phyloP scores from a whole-genome alignment of 2,113 vertebrate genomes.

The Corydoras sp. region DNA sequence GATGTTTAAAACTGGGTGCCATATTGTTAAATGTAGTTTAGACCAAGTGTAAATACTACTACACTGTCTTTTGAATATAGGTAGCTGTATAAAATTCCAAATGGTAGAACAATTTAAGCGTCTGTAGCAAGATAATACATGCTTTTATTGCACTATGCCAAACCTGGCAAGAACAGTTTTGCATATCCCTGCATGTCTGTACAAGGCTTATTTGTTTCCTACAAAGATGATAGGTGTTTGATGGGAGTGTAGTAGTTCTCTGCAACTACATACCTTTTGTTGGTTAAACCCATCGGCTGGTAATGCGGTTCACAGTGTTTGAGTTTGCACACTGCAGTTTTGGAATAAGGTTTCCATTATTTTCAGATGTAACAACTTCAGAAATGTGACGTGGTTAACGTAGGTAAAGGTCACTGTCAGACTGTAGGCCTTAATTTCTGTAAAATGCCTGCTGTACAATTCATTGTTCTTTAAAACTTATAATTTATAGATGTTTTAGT shows the following conservation, averaged over 20 bases:
- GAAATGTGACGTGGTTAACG: no score
- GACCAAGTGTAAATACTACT: no score
- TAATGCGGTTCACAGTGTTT: no score
- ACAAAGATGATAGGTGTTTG: not conserved
- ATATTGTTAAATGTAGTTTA: not conserved
- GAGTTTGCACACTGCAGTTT: not conserved
- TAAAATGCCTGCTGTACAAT: not conserved
- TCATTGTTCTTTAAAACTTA: not conserved
- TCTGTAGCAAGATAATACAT: not conserved
- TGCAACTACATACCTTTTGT: no score
- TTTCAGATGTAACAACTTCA: not conserved
- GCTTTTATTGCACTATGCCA: slow-evolving; percentile 7
- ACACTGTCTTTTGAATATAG: not conserved
- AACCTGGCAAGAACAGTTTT: not conserved
- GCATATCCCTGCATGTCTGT: not conserved
- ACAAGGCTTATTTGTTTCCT: not conserved
- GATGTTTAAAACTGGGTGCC: not conserved
- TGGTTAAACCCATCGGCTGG: no score
- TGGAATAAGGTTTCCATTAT: not conserved
- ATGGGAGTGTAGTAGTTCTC: not conserved
- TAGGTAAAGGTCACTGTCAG: not conserved
- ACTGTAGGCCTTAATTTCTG: no score
- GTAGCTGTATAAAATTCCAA: not conserved
- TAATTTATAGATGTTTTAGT: not conserved
- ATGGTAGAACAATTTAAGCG: not conserved